A percentile compares a stretch with the other conserved stretches of the same genome.
These are phyloP conservation scores for Apotomis betuletana DNA, from an alignment of 2,888 invertebrate genomes.

Conservation along the genomic window DNA sequence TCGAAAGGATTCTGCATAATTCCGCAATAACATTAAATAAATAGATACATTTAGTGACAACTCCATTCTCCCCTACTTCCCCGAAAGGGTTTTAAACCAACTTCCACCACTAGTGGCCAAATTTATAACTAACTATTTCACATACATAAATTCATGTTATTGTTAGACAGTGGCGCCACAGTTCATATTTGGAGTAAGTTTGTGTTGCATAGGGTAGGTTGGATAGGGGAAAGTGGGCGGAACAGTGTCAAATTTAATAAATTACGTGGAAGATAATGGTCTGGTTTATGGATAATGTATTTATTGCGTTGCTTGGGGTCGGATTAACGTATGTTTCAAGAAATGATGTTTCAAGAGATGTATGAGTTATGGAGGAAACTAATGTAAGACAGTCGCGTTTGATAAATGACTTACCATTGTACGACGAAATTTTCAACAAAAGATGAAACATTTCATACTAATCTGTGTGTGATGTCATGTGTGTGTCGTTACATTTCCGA, in stretches of 20 bases:
- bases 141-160: background rate
- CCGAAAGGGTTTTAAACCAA: slow-evolving; percentile 50
- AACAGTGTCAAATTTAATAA: slow-evolving; percentile 74
- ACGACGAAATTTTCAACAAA: too few relatives aligned
- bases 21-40: slow-evolving; percentile 38
- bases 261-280: slow-evolving; percentile 69
- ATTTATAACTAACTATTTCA: slow-evolving; percentile 55
- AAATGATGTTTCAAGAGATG: slow-evolving; percentile 20
- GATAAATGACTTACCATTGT: background rate
- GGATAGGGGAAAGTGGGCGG: slow-evolving; percentile 75
- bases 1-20: slow-evolving; percentile 31
- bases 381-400: background rate
- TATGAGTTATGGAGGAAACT: slow-evolving; percentile 2
- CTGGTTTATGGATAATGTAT: slow-evolving; percentile 47
- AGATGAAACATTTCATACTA: too few relatives aligned
- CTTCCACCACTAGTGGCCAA: slow-evolving; percentile 43
- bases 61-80: slow-evolving; percentile 34
- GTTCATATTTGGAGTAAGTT: slow-evolving; percentile 2
- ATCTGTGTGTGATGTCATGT: too few relatives aligned
- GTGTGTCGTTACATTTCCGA: too few relatives aligned
- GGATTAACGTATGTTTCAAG: slow-evolving; percentile 39
- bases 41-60: slow-evolving; percentile 40
- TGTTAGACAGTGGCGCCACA: slow-evolving; percentile 8
- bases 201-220: slow-evolving; percentile 27
- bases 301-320: slow-evolving; percentile 45